Percentiles rank a stretch among this genome's conserved stretches.
Conservation (phyloP, 1,140 invertebrate species). For the Drosophila sulfurigaster region DNA sequence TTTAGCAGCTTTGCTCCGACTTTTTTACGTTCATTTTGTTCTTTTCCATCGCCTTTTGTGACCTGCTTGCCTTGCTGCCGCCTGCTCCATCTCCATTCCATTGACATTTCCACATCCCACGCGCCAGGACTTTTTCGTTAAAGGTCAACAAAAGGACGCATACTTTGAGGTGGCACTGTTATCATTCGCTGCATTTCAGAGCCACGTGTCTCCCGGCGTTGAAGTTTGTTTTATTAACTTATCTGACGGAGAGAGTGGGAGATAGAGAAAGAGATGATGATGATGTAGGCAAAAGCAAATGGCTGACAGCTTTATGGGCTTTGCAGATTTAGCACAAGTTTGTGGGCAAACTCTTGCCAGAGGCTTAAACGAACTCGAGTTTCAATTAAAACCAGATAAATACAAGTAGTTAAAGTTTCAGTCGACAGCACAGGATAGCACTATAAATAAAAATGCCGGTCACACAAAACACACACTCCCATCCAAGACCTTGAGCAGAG, state of each 20-base stretch:
- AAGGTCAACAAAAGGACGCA: constrained; percentile 81
- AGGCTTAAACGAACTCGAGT: constrained; percentile 7
- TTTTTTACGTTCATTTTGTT: constrained; percentile 30
- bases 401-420: constrained; percentile 34
- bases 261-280: too few relatives aligned
- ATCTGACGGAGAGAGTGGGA: constrained; percentile 12
- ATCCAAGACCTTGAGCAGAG: background rate
- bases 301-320: constrained; percentile 20
- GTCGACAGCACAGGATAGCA: constrained; percentile 13
- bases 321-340: constrained; percentile 15
- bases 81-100: background rate
- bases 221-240: constrained; percentile 79
- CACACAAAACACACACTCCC: background rate
- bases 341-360: constrained; percentile 17
- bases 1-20: constrained; percentile 59
- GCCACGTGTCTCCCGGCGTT: constrained; percentile 67
- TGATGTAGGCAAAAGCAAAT: constrained; percentile 3
- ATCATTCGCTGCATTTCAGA: constrained; percentile 59
- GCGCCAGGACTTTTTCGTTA: constrained; percentile 54
- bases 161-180: constrained; percentile 53
- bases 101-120: constrained; percentile 29
- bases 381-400: constrained; percentile 57
- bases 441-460: constrained; percentile 45
- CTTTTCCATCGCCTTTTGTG: background rate
- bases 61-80: background rate